These are phyloP conservation scores for Chondrilla cf. caribensis DNA, from an alignment of 37 sponge, comb jelly and placozoan genomes.

Conservation along the genomic window DNA sequence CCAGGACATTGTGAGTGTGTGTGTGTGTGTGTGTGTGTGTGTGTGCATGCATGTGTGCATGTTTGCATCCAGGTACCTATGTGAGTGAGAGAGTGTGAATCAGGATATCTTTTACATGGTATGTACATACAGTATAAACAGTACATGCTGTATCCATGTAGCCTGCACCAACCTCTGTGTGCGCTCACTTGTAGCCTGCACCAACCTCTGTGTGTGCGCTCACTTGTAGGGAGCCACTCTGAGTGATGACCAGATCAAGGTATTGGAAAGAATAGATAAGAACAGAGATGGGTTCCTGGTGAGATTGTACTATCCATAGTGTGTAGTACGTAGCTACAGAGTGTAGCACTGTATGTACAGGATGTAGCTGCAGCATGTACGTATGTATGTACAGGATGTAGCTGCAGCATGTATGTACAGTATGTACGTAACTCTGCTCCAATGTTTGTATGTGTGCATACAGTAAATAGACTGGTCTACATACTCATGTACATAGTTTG, in stretches of 20 bases:
- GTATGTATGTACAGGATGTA: background rate
- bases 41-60: background rate
- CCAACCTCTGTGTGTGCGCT: no score
- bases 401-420: no score
- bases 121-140: background rate
- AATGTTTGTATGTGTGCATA: no score
- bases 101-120: background rate
- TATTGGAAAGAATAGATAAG: slow-evolving; percentile 23
- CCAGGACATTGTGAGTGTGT: slow-evolving; percentile 32
- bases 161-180: no score
- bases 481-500: no score
- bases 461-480: no score
- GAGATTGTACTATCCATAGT: background rate
- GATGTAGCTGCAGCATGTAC: background rate
- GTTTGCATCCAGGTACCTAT: background rate
- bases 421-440: no score
- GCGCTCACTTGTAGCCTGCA: no score
- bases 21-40: background rate
- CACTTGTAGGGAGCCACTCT: slow-evolving; percentile 42
- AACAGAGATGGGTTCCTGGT: slow-evolving; percentile 57
- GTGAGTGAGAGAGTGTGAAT: background rate
- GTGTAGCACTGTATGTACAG: background rate
- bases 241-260: slow-evolving; percentile 48
- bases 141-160: background rate
- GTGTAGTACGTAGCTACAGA: background rate